Evolutionary conservation across 2,797 vertebrate genomes (phyloP).

Genomic region (Dermochelys coriacea): DNA sequence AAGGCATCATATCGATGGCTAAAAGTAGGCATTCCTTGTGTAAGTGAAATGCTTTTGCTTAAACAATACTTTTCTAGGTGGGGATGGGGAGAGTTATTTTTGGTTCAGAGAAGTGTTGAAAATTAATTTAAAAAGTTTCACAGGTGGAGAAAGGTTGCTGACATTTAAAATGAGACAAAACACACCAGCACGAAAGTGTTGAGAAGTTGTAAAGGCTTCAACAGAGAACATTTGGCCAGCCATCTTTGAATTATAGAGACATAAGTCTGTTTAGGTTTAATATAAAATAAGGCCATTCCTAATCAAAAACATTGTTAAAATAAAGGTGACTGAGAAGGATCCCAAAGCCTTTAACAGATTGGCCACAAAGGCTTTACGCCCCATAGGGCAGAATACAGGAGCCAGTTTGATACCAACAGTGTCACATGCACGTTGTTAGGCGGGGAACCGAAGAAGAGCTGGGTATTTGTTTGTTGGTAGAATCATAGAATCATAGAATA

Average conservation of each 20-base stretch:
- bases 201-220: background rate
- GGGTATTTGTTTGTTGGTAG: too few relatives aligned
- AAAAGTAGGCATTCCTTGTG: background rate
- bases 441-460: background rate
- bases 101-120: background rate
- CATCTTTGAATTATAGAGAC: background rate
- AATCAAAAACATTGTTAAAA: background rate
- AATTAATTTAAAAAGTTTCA: background rate
- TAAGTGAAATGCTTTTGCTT: background rate
- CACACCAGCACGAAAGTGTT: background rate
- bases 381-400: background rate
- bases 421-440: background rate
- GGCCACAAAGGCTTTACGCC: background rate
- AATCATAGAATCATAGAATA: too few relatives aligned
- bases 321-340: background rate
- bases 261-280: background rate
- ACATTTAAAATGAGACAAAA: background rate
- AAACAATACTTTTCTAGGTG: background rate
- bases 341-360: background rate
- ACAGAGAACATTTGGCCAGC: background rate
- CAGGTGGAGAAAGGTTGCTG: background rate
- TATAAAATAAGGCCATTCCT: background rate
- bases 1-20: background rate
- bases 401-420: background rate
- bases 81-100: background rate